A percentile compares a stretch with the other conserved stretches of the same genome.
These are phyloP conservation scores for Polyommatus icarus DNA, from an alignment of 2,888 invertebrate genomes.

Conservation along the genomic window DNA sequence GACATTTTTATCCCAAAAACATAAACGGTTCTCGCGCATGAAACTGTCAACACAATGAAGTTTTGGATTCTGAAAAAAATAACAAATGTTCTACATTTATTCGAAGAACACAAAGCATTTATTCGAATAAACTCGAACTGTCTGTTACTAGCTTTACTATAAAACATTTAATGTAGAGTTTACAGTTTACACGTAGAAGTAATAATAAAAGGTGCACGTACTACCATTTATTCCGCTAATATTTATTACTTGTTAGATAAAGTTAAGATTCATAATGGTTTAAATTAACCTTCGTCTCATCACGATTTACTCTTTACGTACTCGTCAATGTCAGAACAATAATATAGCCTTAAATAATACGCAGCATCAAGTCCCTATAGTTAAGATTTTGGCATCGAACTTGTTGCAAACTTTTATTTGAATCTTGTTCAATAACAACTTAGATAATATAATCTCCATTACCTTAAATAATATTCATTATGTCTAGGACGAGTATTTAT, in stretches of 20 bases:
- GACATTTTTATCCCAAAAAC: too few relatives aligned
- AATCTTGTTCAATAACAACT: too few relatives aligned
- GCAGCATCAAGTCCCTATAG: not conserved
- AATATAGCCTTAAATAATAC: not conserved
- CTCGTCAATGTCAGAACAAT: not conserved
- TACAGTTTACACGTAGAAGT: not conserved
- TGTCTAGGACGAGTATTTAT: too few relatives aligned
- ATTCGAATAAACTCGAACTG: too few relatives aligned
- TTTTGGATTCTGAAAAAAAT: too few relatives aligned
- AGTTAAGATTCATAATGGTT: constrained; percentile 43
- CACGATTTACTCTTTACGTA: constrained; percentile 40
- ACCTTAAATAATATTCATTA: too few relatives aligned
- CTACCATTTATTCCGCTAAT: constrained; percentile 35
- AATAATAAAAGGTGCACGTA: not conserved
- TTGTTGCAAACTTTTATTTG: not conserved
- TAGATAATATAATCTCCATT: too few relatives aligned
- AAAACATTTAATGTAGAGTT: not conserved
- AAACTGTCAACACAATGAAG: too few relatives aligned
- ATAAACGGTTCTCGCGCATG: too few relatives aligned
- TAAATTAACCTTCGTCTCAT: constrained; percentile 35
- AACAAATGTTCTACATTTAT: too few relatives aligned
- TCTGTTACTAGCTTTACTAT: not conserved
- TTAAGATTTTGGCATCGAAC: not conserved
- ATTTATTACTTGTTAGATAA: constrained; percentile 52
- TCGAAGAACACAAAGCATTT: too few relatives aligned